phyloP scores from a whole-genome alignment of 2,797 vertebrate genomes.

The Tiaroga cobitis region DNA sequence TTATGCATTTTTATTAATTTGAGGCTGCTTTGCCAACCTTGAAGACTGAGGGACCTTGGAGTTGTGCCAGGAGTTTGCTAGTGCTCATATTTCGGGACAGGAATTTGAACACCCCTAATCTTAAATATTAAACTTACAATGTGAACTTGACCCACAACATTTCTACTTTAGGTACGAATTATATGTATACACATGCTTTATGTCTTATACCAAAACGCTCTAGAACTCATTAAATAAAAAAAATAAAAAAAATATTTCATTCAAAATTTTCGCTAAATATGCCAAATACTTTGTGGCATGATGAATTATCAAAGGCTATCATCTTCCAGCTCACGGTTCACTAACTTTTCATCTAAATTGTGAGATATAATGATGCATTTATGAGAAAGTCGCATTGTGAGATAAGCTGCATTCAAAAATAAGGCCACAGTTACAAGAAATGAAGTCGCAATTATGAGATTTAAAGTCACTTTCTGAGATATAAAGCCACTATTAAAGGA shows the following conservation, averaged over 20 bases:
- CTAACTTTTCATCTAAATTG: background rate
- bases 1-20: background rate
- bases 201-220: background rate
- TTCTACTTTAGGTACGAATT: background rate
- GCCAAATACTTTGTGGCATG: background rate
- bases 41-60: constrained; percentile 2
- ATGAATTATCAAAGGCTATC: background rate
- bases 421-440: background rate
- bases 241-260: too few relatives aligned
- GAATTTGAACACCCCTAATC: background rate
- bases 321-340: background rate
- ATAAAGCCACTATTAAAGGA: background rate
- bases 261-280: background rate
- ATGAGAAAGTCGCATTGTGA: background rate
- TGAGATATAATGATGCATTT: background rate
- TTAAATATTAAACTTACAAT: background rate
- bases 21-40: constrained; percentile 8
- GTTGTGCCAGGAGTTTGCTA: background rate
- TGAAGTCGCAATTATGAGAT: background rate
- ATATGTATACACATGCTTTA: background rate
- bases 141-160: background rate
- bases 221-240: background rate
- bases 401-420: background rate
- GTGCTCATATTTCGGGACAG: background rate
- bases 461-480: background rate